These are phyloP conservation scores for Prietella phreatophila DNA, from an alignment of 2,113 vertebrate genomes.

Conservation along the genomic window DNA sequence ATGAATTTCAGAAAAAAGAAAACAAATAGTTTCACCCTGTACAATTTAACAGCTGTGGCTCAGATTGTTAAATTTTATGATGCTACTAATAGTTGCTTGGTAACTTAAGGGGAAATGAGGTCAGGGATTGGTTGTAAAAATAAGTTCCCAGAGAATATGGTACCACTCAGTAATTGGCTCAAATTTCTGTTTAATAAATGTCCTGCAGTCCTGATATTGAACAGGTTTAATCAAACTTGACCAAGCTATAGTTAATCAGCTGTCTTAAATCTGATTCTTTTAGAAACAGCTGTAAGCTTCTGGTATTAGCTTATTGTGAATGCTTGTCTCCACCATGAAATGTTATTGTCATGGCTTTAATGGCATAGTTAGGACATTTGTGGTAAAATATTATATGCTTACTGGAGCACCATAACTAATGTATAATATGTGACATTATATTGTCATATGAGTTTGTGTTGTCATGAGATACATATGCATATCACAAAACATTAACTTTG, in stretches of 20 bases:
- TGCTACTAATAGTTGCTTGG: background rate
- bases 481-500: background rate
- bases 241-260: background rate
- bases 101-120: background rate
- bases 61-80: slow-evolving; percentile 17
- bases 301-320: background rate
- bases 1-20: background rate
- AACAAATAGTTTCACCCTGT: background rate
- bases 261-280: background rate
- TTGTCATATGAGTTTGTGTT: background rate
- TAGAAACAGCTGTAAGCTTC: background rate
- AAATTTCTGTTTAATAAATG: slow-evolving; percentile 5
- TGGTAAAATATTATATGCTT: background rate
- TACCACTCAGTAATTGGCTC: background rate
- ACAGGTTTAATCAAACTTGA: background rate
- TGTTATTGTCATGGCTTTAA: background rate
- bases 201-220: background rate
- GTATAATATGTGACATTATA: background rate
- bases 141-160: background rate
- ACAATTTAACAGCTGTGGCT: background rate
- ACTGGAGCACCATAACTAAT: background rate
- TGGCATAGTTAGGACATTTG: slow-evolving; percentile 10
- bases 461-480: background rate
- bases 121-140: background rate
- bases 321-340: background rate